Percentiles rank a stretch among this genome's conserved stretches.
These are phyloP conservation scores for Aphis gossypii DNA, from an alignment of 1,140 invertebrate species.

Conservation along the genomic window DNA sequence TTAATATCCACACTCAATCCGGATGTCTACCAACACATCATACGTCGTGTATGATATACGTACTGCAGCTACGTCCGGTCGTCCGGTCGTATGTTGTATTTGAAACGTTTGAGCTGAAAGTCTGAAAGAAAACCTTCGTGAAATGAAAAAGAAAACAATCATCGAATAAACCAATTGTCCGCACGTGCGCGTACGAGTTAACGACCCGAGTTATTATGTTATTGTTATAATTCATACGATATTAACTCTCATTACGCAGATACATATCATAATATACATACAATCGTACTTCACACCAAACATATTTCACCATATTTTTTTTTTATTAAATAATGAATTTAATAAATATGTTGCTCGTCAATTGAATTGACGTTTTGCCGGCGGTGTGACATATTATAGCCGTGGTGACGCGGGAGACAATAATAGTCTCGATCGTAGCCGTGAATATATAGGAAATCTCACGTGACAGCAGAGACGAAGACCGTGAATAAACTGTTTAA, in stretches of 20 bases:
- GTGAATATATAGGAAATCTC: background rate
- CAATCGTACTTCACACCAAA: too few species aligned
- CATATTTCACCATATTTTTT: too few species aligned
- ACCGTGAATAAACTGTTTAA: conserved; percentile 34
- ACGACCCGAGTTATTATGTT: background rate
- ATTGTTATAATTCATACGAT: too few species aligned
- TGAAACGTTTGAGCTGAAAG: background rate
- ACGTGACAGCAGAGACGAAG: background rate
- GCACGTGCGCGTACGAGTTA: background rate
- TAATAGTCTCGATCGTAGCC: background rate
- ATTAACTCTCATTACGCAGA: background rate
- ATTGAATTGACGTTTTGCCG: background rate
- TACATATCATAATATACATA: background rate
- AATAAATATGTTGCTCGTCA: background rate
- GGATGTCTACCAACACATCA: background rate
- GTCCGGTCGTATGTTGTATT: background rate
- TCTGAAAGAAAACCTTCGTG: background rate
- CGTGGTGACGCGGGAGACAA: background rate
- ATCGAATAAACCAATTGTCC: background rate
- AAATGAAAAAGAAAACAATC: background rate
- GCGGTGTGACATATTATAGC: too few species aligned
- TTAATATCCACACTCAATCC: background rate
- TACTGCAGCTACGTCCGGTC: background rate
- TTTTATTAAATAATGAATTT: too few species aligned
- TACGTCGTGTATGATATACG: background rate